These are phyloP conservation scores for Saccostrea echinata DNA, from an alignment of 1,140 invertebrate species.

Conservation along the genomic window DNA sequence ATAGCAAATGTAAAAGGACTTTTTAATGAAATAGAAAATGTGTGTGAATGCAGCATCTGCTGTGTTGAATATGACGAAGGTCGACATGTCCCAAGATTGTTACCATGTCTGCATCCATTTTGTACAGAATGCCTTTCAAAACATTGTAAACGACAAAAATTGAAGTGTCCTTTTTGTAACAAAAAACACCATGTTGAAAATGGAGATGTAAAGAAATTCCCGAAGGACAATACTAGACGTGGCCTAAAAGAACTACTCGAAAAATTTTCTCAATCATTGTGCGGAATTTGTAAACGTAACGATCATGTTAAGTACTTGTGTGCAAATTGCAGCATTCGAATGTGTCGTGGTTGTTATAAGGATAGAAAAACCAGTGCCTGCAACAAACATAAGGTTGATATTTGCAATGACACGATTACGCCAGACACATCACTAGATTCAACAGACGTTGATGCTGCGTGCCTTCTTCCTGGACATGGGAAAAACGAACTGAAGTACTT, in stretches of 20 bases:
- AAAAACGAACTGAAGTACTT: background rate
- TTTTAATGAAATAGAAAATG: no score
- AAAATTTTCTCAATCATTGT: background rate
- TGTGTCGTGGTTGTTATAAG: background rate
- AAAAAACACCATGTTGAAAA: background rate
- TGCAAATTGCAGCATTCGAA: background rate
- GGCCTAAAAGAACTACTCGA: background rate
- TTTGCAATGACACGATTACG: background rate
- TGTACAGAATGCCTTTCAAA: background rate
- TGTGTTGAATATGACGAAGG: background rate
- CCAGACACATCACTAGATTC: background rate
- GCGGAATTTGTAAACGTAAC: background rate
- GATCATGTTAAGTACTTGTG: background rate
- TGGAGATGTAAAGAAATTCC: background rate
- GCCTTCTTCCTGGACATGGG: background rate
- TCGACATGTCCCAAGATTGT: background rate
- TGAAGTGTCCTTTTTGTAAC: background rate
- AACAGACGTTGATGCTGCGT: background rate
- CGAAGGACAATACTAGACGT: background rate
- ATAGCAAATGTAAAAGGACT: no score
- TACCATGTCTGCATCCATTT: background rate
- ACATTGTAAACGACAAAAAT: background rate
- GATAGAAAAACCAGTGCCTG: background rate
- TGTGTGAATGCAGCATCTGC: no score
- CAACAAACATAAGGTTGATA: background rate